phyloP scores from a whole-genome alignment of 2,888 invertebrate genomes.

The Acanthacorydalis orientalis region DNA sequence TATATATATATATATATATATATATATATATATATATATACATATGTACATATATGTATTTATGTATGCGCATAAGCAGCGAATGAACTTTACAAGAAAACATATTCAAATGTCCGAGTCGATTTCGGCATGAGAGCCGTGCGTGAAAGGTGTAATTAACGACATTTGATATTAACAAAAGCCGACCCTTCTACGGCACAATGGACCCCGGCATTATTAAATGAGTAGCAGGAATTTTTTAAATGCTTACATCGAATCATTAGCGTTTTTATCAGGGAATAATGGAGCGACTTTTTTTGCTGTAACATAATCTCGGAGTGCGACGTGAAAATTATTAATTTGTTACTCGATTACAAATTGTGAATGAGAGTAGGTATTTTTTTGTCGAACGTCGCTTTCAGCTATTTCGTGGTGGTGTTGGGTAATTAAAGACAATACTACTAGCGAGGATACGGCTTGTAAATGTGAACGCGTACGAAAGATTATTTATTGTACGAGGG shows the following conservation, averaged over 20 bases:
- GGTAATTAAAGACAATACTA: too few species aligned
- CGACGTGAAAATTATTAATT: neutral
- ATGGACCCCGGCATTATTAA: neutral
- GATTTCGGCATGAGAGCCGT: neutral
- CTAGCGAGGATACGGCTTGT: too few species aligned
- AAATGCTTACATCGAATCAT: conserved; percentile 11
- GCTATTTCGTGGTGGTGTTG: too few species aligned
- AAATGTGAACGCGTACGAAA: too few species aligned
- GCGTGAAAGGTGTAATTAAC: neutral
- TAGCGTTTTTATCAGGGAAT: conserved; percentile 10
- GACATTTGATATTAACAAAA: neutral
- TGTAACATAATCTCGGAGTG: neutral
- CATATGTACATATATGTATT: neutral
- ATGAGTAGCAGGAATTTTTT: conserved; percentile 9
- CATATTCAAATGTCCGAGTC: neutral
- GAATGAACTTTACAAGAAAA: neutral
- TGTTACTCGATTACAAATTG: conserved; percentile 1
- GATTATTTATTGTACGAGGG: too few species aligned
- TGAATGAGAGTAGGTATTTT: neutral
- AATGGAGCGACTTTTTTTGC: neutral
- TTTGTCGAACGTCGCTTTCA: too few species aligned
- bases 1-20: conserved; percentile 1
- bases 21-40: neutral
- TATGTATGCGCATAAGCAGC: too few species aligned
- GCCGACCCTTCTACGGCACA: too few species aligned